phyloP scores from a whole-genome alignment of 2,888 invertebrate genomes.

The Tipula lateralis region DNA sequence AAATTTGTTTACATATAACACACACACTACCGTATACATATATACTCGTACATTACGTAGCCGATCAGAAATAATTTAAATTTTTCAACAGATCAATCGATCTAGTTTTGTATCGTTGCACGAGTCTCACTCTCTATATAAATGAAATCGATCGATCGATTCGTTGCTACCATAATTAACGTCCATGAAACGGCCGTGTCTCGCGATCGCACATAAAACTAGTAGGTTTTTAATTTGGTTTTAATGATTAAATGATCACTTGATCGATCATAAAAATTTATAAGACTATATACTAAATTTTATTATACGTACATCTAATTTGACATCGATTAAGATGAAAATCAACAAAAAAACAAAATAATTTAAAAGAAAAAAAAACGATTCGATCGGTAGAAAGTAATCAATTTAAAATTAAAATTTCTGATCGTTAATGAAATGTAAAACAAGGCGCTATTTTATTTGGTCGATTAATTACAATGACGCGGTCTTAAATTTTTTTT shows the following conservation, averaged over 20 bases:
- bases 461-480: slow-evolving; percentile 24
- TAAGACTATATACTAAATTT: neutral
- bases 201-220: neutral
- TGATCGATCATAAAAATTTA: neutral
- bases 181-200: neutral
- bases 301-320: slow-evolving; percentile 4
- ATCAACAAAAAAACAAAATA: too few relatives aligned
- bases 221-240: neutral
- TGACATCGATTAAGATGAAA: slow-evolving; percentile 24
- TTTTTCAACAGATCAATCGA: slow-evolving; percentile 7
- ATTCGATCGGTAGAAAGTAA: slow-evolving; percentile 5
- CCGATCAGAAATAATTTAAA: neutral
- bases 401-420: slow-evolving; percentile 19
- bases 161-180: neutral
- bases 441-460: slow-evolving; percentile 24
- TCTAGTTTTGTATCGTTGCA: neutral
- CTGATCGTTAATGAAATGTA: slow-evolving; percentile 19
- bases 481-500: neutral
- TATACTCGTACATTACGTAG: neutral
- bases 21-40: neutral
- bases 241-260: slow-evolving; percentile 19
- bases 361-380: neutral
- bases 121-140: neutral
- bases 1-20: neutral
- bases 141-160: neutral